These are phyloP conservation scores for Phainopepla nitens DNA, from an alignment of 2,113 vertebrate genomes.

Conservation along the genomic window DNA sequence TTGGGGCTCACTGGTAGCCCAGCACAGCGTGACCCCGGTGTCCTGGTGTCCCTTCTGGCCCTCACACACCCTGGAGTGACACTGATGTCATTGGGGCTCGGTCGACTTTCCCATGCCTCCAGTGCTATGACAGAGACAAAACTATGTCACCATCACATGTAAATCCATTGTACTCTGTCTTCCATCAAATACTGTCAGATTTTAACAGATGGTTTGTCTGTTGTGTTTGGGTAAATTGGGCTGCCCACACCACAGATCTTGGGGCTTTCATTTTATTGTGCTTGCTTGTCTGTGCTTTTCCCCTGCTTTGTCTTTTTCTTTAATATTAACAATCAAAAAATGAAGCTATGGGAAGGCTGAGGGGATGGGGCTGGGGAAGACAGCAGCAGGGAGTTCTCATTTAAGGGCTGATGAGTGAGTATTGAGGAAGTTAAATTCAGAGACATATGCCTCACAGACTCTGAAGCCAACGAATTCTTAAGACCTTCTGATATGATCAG, in stretches of 20 bases:
- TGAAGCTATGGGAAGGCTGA: background rate
- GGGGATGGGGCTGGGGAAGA: background rate
- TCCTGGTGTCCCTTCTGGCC: background rate
- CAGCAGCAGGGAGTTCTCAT: background rate
- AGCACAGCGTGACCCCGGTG: background rate
- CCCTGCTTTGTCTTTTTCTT: background rate
- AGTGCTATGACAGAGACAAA: background rate
- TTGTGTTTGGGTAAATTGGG: conserved; percentile 1
- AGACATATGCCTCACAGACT: background rate
- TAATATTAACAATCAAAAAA: background rate
- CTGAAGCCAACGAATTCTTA: background rate
- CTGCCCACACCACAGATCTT: background rate
- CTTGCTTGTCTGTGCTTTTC: background rate
- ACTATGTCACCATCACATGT: background rate
- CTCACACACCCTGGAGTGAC: accelerated
- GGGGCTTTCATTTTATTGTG: background rate
- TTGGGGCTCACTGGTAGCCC: background rate
- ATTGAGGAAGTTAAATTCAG: background rate
- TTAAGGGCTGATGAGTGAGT: background rate
- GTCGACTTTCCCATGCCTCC: accelerated
- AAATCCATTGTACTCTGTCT: background rate
- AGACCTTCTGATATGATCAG: background rate
- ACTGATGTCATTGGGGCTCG: accelerated
- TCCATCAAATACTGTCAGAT: background rate
- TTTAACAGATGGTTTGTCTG: conserved; percentile 14